Evolutionary conservation across 2,113 vertebrate species (phyloP), one percentile per base, ranked within the genome.

Genomic region (Strigops habroptila): DNA sequence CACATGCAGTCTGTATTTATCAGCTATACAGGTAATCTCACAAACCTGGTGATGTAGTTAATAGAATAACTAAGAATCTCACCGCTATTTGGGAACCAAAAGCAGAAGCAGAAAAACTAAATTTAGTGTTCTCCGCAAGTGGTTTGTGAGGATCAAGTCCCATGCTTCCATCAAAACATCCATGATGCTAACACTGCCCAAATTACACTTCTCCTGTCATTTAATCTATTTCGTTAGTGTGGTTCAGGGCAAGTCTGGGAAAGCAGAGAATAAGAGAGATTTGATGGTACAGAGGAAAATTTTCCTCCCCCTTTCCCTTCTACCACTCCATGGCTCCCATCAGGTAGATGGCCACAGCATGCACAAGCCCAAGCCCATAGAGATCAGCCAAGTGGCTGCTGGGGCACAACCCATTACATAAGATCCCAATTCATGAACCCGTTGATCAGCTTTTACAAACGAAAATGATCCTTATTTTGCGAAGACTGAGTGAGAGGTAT

Each of bases 401-500:
- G 62, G 49, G 37, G 9, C 8, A 2, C 30, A 65, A 12, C 19
- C 18, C 22, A 14, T 19, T 23, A 14, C 18, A 4, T 2, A 6
- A 7, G 39, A 62, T 48, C 71, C 31, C 41, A n/a, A 55, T 28
- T 46, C 23, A 18, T 1, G 3, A 39, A 18, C 33, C 21, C 4
- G 0, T 21, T 10, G 8, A 28, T 43, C 48, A 64, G 49, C 35
- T 69, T 51, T 44, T 30, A 33, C 41, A 55, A 18, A 49, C 23
- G 37, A 39, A 35, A 12, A 23, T 33, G 30, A 39, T 15, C 43
- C n/a, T 41, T 22, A 41, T 75, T 57, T 49, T 27, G 15, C 68
- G n/a, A 63, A 69, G 75, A 27, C 9, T 0, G 1, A 30, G 14
- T 0, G 9, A 6, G 31, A 39, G 19, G 31, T 19, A 11, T 51